phyloP scores from a whole-genome alignment of 1,140 invertebrate genomes.

The Maconellicoccus hirsutus region DNA sequence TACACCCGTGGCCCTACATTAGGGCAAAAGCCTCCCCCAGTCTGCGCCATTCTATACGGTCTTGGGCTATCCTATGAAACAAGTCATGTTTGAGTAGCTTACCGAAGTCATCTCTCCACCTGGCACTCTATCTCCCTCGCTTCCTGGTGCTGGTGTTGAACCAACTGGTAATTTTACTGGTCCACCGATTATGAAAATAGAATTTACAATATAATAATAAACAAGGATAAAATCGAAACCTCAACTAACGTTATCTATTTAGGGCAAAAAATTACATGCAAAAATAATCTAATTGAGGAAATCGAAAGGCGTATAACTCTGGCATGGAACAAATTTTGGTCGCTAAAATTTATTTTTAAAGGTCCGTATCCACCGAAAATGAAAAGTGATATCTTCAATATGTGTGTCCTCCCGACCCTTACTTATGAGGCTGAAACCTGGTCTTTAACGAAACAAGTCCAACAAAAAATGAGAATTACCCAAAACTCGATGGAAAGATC shows the following conservation, averaged over 20 bases:
- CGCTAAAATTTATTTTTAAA: slow-evolving; percentile 18
- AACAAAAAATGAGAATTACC: slow-evolving; percentile 12
- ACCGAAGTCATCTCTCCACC: too few species aligned
- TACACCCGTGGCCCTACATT: too few species aligned
- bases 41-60: too few species aligned
- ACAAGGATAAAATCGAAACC: slow-evolving; percentile 13
- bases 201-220: not conserved
- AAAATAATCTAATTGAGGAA: not conserved
- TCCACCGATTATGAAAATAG: too few species aligned
- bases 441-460: slow-evolving; percentile 12
- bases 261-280: not conserved
- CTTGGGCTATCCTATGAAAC: too few species aligned
- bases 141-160: too few species aligned
- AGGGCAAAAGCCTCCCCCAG: too few species aligned
- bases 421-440: slow-evolving; percentile 25
- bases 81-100: too few species aligned
- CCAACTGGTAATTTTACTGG: too few species aligned
- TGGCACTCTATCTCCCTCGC: too few species aligned
- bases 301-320: slow-evolving; percentile 24
- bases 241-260: not conserved
- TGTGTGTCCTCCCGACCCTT: slow-evolving; percentile 11
- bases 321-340: slow-evolving; percentile 24
- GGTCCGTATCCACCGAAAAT: not conserved
- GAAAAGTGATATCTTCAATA: slow-evolving; percentile 13
- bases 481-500: slow-evolving; percentile 21